Evolutionary conservation across 2,113 vertebrate species (phyloP), one percentile per base, ranked within the genome.

Genomic region (Neodon shergylaensis): DNA sequence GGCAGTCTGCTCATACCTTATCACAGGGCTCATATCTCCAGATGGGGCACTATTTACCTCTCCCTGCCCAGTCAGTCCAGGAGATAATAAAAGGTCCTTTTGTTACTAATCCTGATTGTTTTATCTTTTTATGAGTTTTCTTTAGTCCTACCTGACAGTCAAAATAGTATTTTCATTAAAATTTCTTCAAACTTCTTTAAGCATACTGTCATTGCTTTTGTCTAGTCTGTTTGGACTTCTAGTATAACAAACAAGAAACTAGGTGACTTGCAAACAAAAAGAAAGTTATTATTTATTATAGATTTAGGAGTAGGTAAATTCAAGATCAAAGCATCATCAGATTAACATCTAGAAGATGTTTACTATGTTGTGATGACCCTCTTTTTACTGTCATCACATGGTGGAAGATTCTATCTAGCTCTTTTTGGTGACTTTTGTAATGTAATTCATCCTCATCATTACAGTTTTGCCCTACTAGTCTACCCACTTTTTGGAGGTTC

Each of bases 151-250:
- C 2, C 65, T 91, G 4, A 79, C 14, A 63, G 77, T 91, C 81
- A 52, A 77, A 74, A 87, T 47, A 81, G 36, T 28, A 22, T 84
- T 88, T 92, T 66, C 21, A 84, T 63, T 95, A 85, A 95, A 93
- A 88, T 65, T 7, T 70, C 10, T 81, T 85, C 17, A 74, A 79
- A 79, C 11, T 28, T 17, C 17, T 85, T 54, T 49, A 68, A 85
- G 63, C 63, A 14, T 76, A 13, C 36, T 3, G 33, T 36, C n/a
- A 74, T 88, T 90, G 39, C 28, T 92, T 12, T 66, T 28, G 17
- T 39, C 5, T 39, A 78, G 31, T 63, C 1, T n/a, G 36, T 79
- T 73, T 91, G 12, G 28, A 24, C 5, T 52, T 58, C 39, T 91
- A 39, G 78, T 47, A 79, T 65, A 87, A 63, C 28, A 47, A 17